These are phyloP conservation scores for Poeciliopsis turneri DNA, from an alignment of 2,797 vertebrate species.

Conservation along the genomic window DNA sequence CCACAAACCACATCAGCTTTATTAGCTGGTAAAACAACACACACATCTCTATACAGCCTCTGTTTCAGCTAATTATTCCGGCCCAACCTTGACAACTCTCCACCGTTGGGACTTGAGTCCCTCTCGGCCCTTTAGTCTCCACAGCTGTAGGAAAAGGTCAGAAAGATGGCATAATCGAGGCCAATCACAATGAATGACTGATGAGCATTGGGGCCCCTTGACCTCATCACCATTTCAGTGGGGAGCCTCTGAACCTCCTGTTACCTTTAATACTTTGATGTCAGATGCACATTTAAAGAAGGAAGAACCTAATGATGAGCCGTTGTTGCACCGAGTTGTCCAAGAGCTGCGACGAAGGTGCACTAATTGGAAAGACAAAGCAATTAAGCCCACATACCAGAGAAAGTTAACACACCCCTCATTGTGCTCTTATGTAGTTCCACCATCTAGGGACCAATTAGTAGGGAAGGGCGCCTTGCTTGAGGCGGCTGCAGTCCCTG, in stretches of 20 bases:
- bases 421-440: neutral
- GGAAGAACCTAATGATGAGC: neutral
- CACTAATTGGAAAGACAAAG: neutral
- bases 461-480: slow-evolving; percentile 1
- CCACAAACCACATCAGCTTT: neutral
- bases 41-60: neutral
- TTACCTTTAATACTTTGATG: neutral
- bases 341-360: neutral
- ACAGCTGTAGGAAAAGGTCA: slow-evolving; percentile 3
- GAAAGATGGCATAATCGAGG: neutral
- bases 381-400: neutral
- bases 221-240: neutral
- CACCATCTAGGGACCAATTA: neutral
- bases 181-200: neutral
- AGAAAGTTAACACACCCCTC: slow-evolving; percentile 9
- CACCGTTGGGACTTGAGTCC: slow-evolving; percentile 1
- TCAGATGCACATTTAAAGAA: neutral
- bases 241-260: neutral
- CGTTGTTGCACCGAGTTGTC: neutral
- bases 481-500: neutral
- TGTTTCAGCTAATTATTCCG: neutral
- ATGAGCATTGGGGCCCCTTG: neutral
- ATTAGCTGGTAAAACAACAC: neutral
- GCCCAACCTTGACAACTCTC: neutral
- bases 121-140: neutral